Evolutionary conservation across 1,140 invertebrate genomes (phyloP), one percentile per base, ranked within the genome.

Genomic region (Drosophila nikananu): DNA sequence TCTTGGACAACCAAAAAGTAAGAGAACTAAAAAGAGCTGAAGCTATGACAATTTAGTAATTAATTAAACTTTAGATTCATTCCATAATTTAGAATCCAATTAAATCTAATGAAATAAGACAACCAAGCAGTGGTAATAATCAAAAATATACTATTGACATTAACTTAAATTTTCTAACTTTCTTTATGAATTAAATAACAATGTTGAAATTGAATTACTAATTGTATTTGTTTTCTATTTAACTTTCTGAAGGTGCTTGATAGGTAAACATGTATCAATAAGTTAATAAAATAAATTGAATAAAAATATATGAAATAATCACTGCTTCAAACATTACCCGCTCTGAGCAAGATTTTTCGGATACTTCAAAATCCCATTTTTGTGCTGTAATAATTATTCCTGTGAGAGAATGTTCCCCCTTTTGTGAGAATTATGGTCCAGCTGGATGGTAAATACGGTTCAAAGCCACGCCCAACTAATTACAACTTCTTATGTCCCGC

Each of bases 401-500:
- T 17, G 15, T 12, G 9, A 27, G 41, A 67, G 21, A 67, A 19
- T 48, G 21, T 15, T 19, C 21, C 12, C 25, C 41, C 17, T 10
- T 5, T 51, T 65, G 42, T 4, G 58, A 49, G 58, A 78, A 41
- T 78, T 62, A 70, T 78, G 58, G 55, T 63, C 76, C 68, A 59
- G 67, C 54, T 72, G 65, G 55, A 76, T 86, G 62, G 77, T 72
- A 86, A 86, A 75, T 71, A 79, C 49, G 82, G 46, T 48, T 41
- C 59, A 54, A 75, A 64, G 42, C 48, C 71, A 74, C 77, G 81
- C 84, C 84, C 81, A 84, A 83, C 77, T 87, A 87, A 87, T 87
- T 87, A 87, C 83, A 89, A 81, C 67, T 89, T 78, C 81, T 89
- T 84, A 68, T 87, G 65, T 67, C 51, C 77, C 64, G 61, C 60